A percentile compares a stretch with the other conserved stretches of the same genome.
phyloP scores from a whole-genome alignment of 2,797 vertebrate genomes.

The Notamacropus eugenii region DNA sequence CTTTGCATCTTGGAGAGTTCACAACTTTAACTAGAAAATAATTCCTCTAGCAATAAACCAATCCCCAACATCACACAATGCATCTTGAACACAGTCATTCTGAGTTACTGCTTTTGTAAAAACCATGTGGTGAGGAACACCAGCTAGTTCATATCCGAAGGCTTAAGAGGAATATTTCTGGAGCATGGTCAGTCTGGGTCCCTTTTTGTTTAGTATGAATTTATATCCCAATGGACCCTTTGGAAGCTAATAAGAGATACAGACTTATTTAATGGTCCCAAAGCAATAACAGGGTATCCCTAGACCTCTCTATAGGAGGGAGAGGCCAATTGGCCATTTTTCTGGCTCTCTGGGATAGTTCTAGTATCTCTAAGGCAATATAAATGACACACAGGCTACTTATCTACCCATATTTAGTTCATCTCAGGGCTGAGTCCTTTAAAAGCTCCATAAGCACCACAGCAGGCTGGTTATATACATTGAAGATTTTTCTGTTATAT shows the following conservation, averaged over 20 bases:
- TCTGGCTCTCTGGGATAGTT: not conserved
- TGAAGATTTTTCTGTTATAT: not conserved
- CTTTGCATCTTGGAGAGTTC: slow-evolving; percentile 55
- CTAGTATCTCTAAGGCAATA: slow-evolving; percentile 19
- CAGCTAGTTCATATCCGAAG: slow-evolving; percentile 23
- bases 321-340: slow-evolving; percentile 17
- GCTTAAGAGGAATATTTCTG: slow-evolving; percentile 54
- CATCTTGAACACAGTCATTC: slow-evolving; percentile 11
- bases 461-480: not conserved
- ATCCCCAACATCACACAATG: not conserved
- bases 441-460: not conserved
- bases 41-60: slow-evolving; percentile 54
- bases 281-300: slow-evolving; percentile 34
- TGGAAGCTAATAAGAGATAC: slow-evolving; percentile 41
- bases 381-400: not conserved
- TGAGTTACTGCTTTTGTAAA: slow-evolving; percentile 10
- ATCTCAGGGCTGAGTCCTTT: not conserved
- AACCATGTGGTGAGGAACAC: not conserved
- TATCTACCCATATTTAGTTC: slow-evolving; percentile 6
- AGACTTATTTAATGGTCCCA: slow-evolving; percentile 47
- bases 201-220: not conserved
- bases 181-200: not conserved
- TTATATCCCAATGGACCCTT: slow-evolving; percentile 48
- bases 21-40: slow-evolving; percentile 41
- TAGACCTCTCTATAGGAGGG: slow-evolving; percentile 29